phyloP scores from a whole-genome alignment of 2,888 invertebrate species.

The Brachypalpus laphriformis region DNA sequence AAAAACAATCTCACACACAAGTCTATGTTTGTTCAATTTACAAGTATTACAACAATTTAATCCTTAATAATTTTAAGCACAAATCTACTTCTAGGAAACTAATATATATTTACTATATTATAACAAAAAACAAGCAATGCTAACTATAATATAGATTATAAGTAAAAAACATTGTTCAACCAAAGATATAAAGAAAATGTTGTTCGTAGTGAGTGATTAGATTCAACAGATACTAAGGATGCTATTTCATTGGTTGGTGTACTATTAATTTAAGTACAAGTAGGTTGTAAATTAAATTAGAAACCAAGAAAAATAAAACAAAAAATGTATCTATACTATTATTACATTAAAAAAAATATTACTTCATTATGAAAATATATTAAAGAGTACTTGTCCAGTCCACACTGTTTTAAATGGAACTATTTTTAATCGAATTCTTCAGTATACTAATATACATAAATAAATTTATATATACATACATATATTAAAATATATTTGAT shows the following conservation, averaged over 20 bases:
- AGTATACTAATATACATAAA: slow-evolving; percentile 40
- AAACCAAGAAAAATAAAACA: slow-evolving; percentile 1
- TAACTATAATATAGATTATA: slow-evolving; percentile 57
- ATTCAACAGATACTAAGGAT: slow-evolving; percentile 61
- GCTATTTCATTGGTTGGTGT: slow-evolving; percentile 70
- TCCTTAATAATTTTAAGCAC: slow-evolving; percentile 72
- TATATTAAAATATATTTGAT: slow-evolving; percentile 60
- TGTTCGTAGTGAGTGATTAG: slow-evolving; percentile 57
- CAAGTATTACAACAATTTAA: slow-evolving; percentile 70
- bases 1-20: slow-evolving; percentile 34
- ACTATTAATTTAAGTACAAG: slow-evolving; percentile 67
- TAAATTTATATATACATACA: slow-evolving; percentile 27
- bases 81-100: slow-evolving; percentile 58
- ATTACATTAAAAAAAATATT: slow-evolving; percentile 20
- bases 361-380: slow-evolving; percentile 15
- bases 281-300: slow-evolving; percentile 64
- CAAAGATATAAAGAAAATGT: slow-evolving; percentile 56
- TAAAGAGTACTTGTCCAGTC: slow-evolving; percentile 65
- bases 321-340: slow-evolving; percentile 44
- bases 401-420: slow-evolving; percentile 69
- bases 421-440: slow-evolving; percentile 53
- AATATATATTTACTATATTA: slow-evolving; percentile 9
- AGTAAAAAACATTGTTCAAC: slow-evolving; percentile 64
- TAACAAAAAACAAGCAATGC: slow-evolving; percentile 60
- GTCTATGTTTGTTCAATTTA: slow-evolving; percentile 62